Evolutionary conservation across 2,797 vertebrate species (phyloP).

Genomic region (Euphonia xanthogaster): DNA sequence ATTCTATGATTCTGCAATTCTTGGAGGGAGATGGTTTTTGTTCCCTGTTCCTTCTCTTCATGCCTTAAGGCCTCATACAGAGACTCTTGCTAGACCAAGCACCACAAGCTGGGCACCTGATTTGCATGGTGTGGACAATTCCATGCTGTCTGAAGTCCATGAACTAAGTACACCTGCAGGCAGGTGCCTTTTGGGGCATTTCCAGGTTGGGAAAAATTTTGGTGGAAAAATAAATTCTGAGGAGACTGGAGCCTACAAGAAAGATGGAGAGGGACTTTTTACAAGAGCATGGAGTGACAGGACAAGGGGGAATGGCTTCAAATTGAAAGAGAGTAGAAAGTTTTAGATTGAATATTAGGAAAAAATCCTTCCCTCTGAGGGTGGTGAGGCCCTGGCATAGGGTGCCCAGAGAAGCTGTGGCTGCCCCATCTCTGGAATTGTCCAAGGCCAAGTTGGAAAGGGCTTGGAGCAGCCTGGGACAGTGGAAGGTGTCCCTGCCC

Average conservation of each 20-base stretch:
- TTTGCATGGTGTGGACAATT: not conserved
- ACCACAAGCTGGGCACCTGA: not conserved
- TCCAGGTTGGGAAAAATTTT: not conserved
- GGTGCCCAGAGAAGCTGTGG: not conserved
- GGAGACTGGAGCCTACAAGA: not conserved
- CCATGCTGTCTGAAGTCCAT: not conserved
- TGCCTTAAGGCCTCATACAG: not conserved
- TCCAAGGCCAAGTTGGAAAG: accelerated
- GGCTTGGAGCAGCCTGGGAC: not conserved
- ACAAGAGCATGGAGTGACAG: not conserved
- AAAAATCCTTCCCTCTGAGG: not conserved
- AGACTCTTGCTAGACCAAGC: not conserved
- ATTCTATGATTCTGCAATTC: not conserved
- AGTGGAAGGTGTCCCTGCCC: not conserved
- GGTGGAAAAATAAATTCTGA: not conserved
- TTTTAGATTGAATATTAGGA: not conserved
- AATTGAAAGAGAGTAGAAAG: not conserved
- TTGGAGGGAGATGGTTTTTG: not conserved
- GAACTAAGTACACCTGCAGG: not conserved
- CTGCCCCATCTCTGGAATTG: not conserved
- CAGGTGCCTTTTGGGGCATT: not conserved
- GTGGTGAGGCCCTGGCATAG: not conserved
- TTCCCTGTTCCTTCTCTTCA: not conserved
- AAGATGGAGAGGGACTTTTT: not conserved
- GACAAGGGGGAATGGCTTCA: not conserved